Conservation (phyloP, 2,888 invertebrate species). For the Campoletis raptor region DNA sequence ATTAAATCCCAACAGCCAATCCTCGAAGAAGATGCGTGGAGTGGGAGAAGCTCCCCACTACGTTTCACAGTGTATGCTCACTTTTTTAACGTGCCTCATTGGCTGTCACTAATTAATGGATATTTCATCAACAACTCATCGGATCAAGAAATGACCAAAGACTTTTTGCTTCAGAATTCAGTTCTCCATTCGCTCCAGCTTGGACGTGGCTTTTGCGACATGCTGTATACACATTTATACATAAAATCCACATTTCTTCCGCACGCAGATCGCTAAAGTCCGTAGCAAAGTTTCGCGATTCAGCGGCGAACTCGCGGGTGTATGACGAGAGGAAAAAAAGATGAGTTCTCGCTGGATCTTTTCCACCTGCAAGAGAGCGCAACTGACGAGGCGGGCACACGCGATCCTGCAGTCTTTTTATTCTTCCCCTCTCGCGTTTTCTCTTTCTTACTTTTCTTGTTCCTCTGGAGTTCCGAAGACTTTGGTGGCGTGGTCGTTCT, state of each 20-base stretch:
- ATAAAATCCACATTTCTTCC: slow-evolving; percentile 40
- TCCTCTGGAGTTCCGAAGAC: slow-evolving; percentile 37
- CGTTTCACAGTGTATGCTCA: neutral
- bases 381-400: slow-evolving; percentile 71
- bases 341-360: slow-evolving; percentile 44
- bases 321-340: slow-evolving; percentile 39
- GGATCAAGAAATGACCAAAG: neutral
- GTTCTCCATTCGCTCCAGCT: neutral
- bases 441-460: slow-evolving; percentile 46
- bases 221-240: slow-evolving; percentile 5
- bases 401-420: slow-evolving; percentile 71
- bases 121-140: neutral
- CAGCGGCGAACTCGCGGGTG: slow-evolving; percentile 44
- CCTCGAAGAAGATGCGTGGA: neutral
- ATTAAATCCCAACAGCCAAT: neutral
- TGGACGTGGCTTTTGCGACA: neutral
- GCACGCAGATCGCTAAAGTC: slow-evolving; percentile 54
- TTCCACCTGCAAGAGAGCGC: slow-evolving; percentile 73
- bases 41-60: neutral
- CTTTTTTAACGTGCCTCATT: neutral
- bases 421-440: slow-evolving; percentile 41
- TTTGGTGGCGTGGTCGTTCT: slow-evolving; percentile 69
- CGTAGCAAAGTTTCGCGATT: slow-evolving; percentile 65
- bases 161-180: neutral
- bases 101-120: neutral